These are phyloP conservation scores for Heliconius melpomene DNA, from an alignment of 1,140 invertebrate species.

Conservation along the genomic window DNA sequence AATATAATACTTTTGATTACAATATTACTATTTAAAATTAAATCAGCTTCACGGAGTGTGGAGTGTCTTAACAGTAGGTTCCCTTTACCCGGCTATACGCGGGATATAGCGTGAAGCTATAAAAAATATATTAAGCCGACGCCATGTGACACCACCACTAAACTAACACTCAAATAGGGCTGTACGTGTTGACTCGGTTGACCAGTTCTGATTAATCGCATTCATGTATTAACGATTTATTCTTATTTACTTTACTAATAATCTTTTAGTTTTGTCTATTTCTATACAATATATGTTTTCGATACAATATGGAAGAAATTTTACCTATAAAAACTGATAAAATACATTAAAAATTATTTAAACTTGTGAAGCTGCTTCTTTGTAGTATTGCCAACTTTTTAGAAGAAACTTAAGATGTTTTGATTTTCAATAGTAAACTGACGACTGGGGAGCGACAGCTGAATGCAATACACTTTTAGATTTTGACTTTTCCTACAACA, in stretches of 20 bases:
- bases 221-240: constrained; percentile 10
- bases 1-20: too few relatives aligned
- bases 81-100: too few relatives aligned
- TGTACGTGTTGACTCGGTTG: constrained; percentile 6
- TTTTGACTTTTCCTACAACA: neutral
- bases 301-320: too few relatives aligned
- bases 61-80: too few relatives aligned
- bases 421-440: neutral
- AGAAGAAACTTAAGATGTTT: neutral
- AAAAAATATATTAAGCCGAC: neutral
- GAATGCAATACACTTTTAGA: neutral
- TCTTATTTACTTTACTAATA: neutral
- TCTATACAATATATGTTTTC: too few relatives aligned
- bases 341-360: too few relatives aligned
- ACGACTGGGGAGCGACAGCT: neutral
- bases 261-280: neutral
- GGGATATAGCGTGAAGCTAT: too few relatives aligned
- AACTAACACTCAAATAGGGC: neutral
- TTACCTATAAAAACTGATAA: too few relatives aligned
- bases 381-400: neutral
- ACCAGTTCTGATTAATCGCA: constrained; percentile 8
- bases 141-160: neutral
- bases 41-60: too few relatives aligned
- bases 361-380: too few relatives aligned
- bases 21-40: too few relatives aligned